These are phyloP conservation scores for Aphelinus certus DNA, from an alignment of 1,140 invertebrate genomes.

Conservation along the genomic window DNA sequence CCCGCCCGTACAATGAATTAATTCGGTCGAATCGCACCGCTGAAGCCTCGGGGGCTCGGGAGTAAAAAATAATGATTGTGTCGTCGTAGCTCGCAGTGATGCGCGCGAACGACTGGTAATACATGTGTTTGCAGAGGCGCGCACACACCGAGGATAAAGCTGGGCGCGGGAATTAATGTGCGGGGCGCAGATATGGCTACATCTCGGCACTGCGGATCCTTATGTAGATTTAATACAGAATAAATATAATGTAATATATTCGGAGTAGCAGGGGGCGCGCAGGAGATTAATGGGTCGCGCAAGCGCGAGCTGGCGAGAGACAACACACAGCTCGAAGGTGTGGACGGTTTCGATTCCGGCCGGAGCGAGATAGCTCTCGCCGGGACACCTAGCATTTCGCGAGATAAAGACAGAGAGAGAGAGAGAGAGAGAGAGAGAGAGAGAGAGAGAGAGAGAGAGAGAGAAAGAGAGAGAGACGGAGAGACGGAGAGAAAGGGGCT, in stretches of 20 bases:
- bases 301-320: background rate
- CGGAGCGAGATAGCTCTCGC: too few species aligned
- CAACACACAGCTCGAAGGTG: background rate
- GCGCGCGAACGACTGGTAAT: too few species aligned
- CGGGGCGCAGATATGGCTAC: too few species aligned
- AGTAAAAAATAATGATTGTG: background rate
- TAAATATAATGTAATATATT: conserved; percentile 13
- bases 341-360: conserved; percentile 1
- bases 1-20: too few species aligned
- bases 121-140: too few species aligned
- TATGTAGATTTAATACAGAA: conserved; percentile 19
- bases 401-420: background rate
- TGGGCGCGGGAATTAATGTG: too few species aligned
- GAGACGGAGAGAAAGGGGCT: background rate
- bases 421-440: background rate
- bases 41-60: too few species aligned
- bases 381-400: too few species aligned
- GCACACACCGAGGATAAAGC: too few species aligned
- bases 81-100: background rate
- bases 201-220: background rate
- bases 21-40: too few species aligned
- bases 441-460: background rate
- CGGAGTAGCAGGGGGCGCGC: too few species aligned
- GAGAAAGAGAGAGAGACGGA: background rate
- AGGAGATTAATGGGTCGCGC: too few species aligned